Conservation (phyloP, 2,797 vertebrate genomes). For the Rallus crepitans region DNA sequence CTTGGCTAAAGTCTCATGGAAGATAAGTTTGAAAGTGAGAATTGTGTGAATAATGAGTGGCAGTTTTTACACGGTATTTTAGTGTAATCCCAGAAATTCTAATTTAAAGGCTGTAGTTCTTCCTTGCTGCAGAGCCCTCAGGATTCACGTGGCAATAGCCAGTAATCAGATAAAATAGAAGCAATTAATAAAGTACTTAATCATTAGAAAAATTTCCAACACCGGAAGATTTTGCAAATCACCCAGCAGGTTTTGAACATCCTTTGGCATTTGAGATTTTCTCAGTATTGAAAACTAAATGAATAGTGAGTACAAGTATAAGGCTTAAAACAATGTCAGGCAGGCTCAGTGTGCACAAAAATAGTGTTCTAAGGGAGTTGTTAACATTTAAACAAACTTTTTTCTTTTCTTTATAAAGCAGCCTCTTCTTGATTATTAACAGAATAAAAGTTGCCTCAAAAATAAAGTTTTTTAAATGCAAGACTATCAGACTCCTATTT, state of each 20-base stretch:
- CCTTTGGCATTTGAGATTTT: slow-evolving; percentile 17
- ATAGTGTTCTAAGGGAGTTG: neutral
- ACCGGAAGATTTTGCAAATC: slow-evolving; percentile 19
- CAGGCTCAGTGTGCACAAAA: neutral
- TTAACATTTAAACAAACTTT: neutral
- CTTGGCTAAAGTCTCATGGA: neutral
- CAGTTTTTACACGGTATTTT: neutral
- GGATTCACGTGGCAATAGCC: neutral
- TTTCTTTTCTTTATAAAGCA: neutral
- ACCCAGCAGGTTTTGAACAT: slow-evolving; percentile 7
- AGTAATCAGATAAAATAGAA: slow-evolving; percentile 36
- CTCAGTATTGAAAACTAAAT: slow-evolving; percentile 5
- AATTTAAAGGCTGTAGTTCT: neutral
- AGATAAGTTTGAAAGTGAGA: neutral
- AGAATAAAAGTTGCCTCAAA: neutral
- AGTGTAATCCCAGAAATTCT: neutral
- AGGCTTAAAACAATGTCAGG: neutral
- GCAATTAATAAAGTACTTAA: slow-evolving; percentile 18
- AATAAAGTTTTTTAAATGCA: neutral
- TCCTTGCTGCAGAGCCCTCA: neutral
- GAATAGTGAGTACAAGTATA: neutral
- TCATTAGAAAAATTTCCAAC: neutral
- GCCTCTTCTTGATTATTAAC: neutral
- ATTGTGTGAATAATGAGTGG: neutral
- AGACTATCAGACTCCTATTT: neutral